A percentile compares a stretch with the other conserved stretches of the same genome.
These are phyloP conservation scores for Orthosia gothica DNA, from an alignment of 2,888 invertebrate species.

Conservation along the genomic window DNA sequence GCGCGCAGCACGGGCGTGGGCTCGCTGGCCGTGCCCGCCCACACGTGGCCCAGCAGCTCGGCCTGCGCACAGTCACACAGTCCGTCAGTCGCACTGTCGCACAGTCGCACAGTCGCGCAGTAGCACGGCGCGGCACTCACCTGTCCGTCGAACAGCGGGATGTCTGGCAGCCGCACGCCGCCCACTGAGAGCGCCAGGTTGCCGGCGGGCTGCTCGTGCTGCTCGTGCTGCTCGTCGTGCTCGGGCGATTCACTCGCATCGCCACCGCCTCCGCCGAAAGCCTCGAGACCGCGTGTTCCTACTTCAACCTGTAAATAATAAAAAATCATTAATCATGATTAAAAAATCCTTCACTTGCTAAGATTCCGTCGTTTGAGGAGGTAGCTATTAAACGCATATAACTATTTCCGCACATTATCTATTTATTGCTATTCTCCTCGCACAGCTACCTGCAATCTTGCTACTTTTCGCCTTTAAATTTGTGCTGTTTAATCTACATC, in stretches of 20 bases:
- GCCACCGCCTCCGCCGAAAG: conserved; percentile 62
- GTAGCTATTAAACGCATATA: too few species aligned
- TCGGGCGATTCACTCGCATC: conserved; percentile 31
- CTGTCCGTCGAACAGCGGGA: conserved; percentile 45
- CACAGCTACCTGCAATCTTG: too few species aligned
- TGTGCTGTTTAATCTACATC: too few species aligned
- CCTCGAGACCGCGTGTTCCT: conserved; percentile 78
- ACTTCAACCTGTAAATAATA: conserved; percentile 71
- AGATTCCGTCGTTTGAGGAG: too few species aligned
- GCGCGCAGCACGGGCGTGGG: conserved; percentile 81
- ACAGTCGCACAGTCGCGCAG: conserved; percentile 74
- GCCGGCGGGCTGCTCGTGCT: conserved; percentile 70
- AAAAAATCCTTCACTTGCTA: too few species aligned
- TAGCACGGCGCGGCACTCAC: conserved; percentile 65
- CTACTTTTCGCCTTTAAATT: too few species aligned
- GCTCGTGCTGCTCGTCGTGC: conserved; percentile 46
- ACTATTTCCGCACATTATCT: too few species aligned
- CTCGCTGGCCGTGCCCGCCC: conserved; percentile 82
- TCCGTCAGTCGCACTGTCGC: conserved; percentile 63
- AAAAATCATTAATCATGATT: neutral
- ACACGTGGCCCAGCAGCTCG: conserved; percentile 84
- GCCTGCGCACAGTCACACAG: conserved; percentile 66
- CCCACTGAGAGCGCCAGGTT: conserved; percentile 76
- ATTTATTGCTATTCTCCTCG: too few species aligned
- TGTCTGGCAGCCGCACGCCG: conserved; percentile 73